A percentile compares a stretch with the other conserved stretches of the same genome.
phyloP scores from a whole-genome alignment of 2,888 invertebrate species.

The Halictus ligatus region DNA sequence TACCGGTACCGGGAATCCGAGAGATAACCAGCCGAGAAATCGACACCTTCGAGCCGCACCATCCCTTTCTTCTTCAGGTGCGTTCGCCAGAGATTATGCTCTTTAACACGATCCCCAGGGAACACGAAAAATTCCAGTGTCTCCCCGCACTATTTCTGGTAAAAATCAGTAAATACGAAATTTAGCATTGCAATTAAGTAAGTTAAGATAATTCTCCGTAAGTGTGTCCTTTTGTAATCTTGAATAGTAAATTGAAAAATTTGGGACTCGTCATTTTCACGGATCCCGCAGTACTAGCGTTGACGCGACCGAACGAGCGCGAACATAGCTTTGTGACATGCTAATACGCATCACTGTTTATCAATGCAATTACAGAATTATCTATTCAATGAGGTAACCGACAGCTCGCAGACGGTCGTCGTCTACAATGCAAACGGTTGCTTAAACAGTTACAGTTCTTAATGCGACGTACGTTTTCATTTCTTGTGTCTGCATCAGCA shows the following conservation, averaged over 20 bases:
- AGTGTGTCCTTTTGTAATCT: not conserved
- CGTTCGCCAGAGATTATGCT: not conserved
- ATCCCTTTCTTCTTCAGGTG: not conserved
- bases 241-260: not conserved
- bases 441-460: not conserved
- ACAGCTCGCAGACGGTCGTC: not conserved
- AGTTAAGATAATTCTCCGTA: too few relatives aligned
- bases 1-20: conserved; percentile 37
- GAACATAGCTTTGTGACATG: too few relatives aligned
- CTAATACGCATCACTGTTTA: not conserved
- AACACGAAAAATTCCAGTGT: not conserved
- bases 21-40: conserved; percentile 31
- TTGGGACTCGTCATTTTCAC: not conserved
- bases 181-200: too few relatives aligned
- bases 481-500: not conserved
- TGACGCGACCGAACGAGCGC: not conserved
- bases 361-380: conserved; percentile 12
- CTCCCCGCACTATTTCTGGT: too few relatives aligned
- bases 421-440: not conserved
- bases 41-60: not conserved
- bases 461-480: not conserved
- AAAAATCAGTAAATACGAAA: too few relatives aligned
- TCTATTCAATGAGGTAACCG: not conserved
- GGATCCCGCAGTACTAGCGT: not conserved
- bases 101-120: not conserved